Evolutionary conservation across 53 echinoderm and acorn worm genomes (phyloP).

Genomic region (Arbacia lixula): DNA sequence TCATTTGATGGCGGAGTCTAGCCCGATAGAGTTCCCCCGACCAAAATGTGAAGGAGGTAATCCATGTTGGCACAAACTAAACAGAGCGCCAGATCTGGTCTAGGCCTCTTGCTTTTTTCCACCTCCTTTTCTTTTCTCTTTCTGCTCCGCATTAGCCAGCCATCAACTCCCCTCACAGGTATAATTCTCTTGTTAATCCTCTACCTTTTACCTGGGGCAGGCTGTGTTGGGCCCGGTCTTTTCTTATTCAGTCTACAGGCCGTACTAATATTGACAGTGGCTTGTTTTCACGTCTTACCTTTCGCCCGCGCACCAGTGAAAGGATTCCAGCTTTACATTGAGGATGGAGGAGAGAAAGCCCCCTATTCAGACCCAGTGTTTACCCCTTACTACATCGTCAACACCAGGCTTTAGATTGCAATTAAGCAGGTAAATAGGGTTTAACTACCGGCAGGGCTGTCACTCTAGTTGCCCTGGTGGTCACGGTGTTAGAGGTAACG

Average conservation of each 20-base stretch:
- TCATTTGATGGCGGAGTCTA: conserved; percentile 13
- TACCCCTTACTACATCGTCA: conserved; percentile 57
- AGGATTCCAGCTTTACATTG: conserved; percentile 40
- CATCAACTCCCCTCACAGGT: conserved; percentile 17
- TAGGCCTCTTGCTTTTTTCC: conserved; percentile 7
- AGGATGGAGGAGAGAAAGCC: conserved; percentile 20
- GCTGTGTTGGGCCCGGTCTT: conserved; percentile 22
- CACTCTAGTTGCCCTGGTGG: conserved; percentile 28
- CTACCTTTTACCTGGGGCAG: conserved; percentile 26
- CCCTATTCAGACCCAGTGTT: conserved; percentile 33
- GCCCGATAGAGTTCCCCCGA: conserved; percentile 36
- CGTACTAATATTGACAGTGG: conserved; percentile 60
- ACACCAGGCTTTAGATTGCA: conserved; percentile 56
- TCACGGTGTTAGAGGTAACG: conserved; percentile 1
- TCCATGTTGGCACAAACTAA: conserved; percentile 53
- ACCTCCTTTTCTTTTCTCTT: too few species aligned
- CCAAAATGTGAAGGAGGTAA: conserved; percentile 26
- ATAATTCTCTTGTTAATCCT: conserved; percentile 56
- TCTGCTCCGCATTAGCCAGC: conserved; percentile 42
- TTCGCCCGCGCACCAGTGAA: conserved; percentile 5
- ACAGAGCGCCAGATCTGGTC: conserved; percentile 26
- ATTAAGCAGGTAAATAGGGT: conserved; percentile 58
- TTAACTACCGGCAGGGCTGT: conserved; percentile 42
- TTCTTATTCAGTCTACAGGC: conserved; percentile 10
- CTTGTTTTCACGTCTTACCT: conserved; percentile 55